phyloP scores from a whole-genome alignment of 2,113 vertebrate species.

The Eleginops maclovinus region DNA sequence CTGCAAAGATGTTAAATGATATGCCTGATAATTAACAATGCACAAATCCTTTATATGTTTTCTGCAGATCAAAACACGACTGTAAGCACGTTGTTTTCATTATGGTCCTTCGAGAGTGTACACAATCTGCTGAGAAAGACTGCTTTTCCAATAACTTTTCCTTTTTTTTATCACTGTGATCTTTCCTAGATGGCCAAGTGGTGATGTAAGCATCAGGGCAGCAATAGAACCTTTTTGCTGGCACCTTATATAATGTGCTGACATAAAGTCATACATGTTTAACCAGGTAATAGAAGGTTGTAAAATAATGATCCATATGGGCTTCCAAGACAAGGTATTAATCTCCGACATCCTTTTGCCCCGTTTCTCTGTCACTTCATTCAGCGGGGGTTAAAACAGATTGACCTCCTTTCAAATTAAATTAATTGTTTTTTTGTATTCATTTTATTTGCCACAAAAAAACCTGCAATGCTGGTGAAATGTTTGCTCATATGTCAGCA shows the following conservation, averaged over 20 bases:
- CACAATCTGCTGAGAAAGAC: conserved; percentile 48
- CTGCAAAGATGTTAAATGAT: background rate
- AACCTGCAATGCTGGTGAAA: conserved; percentile 77
- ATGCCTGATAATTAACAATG: conserved; percentile 8
- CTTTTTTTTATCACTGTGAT: conserved; percentile 16
- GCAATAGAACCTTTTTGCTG: conserved; percentile 19
- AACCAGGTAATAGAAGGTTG: conserved; percentile 70
- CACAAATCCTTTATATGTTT: conserved; percentile 23
- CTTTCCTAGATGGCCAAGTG: conserved; percentile 49
- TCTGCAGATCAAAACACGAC: conserved; percentile 46
- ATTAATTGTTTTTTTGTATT: conserved; percentile 77
- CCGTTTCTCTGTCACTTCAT: conserved; percentile 56
- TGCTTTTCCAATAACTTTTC: conserved; percentile 42
- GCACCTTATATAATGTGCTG: conserved; percentile 78
- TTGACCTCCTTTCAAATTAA: conserved; percentile 79
- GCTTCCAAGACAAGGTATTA: conserved; percentile 77
- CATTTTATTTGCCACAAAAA: conserved; percentile 74
- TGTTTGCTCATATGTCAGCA: conserved; percentile 75
- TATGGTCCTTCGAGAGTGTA: conserved; percentile 35
- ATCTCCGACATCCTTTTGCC: conserved; percentile 67
- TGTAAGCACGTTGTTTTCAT: conserved; percentile 54
- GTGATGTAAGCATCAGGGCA: conserved; percentile 64
- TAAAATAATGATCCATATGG: conserved; percentile 79
- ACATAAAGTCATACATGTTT: conserved; percentile 81
- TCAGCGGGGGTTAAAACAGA: conserved; percentile 72